Evolutionary conservation across 2,113 vertebrate species (phyloP).

Genomic region (Epinephelus fuscoguttatus): DNA sequence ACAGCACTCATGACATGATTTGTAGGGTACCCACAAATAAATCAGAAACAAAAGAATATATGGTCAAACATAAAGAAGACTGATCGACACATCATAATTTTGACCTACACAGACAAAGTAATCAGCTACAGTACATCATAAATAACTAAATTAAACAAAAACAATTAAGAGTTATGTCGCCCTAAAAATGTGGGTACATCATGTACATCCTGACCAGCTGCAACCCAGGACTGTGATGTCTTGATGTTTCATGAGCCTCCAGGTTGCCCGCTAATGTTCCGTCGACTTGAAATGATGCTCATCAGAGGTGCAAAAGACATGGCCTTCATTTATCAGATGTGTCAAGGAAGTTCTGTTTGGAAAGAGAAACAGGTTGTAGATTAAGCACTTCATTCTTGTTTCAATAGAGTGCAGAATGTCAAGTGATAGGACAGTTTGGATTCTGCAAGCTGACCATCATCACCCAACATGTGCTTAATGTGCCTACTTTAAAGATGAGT

Average conservation of each 20-base stretch:
- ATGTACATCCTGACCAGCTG: neutral
- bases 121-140: neutral
- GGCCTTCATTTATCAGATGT: conserved; percentile 89
- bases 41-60: neutral
- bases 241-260: neutral
- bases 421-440: neutral
- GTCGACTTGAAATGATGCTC: conserved; percentile 91
- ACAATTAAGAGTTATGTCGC: neutral
- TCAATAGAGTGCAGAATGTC: neutral
- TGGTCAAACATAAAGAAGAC: neutral
- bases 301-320: conserved; percentile 90
- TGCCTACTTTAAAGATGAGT: neutral
- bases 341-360: conserved; percentile 85
- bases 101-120: neutral
- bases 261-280: neutral
- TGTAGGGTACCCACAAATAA: neutral
- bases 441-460: neutral
- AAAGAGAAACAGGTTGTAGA: neutral
- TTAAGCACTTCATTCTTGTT: too few species aligned
- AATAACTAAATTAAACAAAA: neutral
- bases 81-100: neutral
- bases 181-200: neutral
- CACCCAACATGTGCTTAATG: neutral
- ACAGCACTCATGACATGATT: neutral
- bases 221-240: neutral